phyloP scores from a whole-genome alignment of 2,113 vertebrate genomes.

The Halichoerus grypus region DNA sequence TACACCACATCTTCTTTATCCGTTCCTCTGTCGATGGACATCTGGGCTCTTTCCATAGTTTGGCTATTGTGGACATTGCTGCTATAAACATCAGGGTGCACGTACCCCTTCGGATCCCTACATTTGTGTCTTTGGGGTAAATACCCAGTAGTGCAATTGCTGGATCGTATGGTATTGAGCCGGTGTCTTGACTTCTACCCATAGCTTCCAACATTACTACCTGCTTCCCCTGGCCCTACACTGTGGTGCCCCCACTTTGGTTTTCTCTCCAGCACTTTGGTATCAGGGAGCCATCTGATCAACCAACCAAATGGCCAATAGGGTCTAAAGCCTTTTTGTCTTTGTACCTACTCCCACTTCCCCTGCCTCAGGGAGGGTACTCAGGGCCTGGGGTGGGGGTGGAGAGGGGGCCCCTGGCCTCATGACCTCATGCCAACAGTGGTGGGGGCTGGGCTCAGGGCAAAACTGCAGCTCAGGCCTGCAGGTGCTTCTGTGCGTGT shows the following conservation, averaged over 20 bases:
- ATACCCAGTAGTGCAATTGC: too few relatives aligned
- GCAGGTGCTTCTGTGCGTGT: neutral
- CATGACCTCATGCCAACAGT: neutral
- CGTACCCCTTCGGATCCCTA: too few relatives aligned
- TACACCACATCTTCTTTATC: too few relatives aligned
- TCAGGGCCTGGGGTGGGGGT: neutral
- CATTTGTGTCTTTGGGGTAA: too few relatives aligned
- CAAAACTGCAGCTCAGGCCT: neutral
- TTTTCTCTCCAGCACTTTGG: neutral
- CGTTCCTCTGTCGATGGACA: too few relatives aligned
- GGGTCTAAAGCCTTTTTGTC: neutral
- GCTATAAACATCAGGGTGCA: too few relatives aligned
- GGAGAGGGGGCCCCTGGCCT: neutral
- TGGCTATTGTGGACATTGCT: too few relatives aligned
- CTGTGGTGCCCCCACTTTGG: accelerated
- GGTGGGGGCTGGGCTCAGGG: neutral
- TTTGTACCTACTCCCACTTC: neutral
- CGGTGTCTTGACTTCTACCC: neutral
- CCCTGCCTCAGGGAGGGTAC: neutral
- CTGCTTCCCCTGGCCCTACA: neutral
- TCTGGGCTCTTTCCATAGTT: too few relatives aligned
- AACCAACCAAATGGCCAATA: neutral
- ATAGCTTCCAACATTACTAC: neutral
- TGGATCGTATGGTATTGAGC: too few relatives aligned
- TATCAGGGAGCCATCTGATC: neutral